Conservation (phyloP, 2,797 vertebrate species). For the Notamacropus eugenii region DNA sequence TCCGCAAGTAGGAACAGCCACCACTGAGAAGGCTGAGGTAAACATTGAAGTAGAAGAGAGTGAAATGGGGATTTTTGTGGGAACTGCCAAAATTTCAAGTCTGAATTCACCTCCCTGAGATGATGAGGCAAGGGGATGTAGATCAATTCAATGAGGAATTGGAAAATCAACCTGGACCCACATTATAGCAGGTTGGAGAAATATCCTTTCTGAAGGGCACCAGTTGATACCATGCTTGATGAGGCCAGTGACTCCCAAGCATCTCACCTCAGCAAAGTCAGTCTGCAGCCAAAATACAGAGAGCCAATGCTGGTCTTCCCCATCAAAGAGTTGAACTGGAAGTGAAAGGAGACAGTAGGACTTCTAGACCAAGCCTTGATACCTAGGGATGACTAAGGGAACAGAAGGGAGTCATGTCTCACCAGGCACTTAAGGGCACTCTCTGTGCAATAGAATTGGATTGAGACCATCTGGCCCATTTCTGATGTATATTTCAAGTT, state of each 20-base stretch:
- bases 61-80: background rate
- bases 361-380: background rate
- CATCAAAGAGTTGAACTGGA: conserved; percentile 76
- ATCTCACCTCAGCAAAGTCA: conserved; percentile 74
- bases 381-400: accelerated
- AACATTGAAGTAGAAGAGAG: background rate
- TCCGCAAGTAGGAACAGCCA: background rate
- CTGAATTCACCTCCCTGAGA: background rate
- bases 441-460: conserved; percentile 76
- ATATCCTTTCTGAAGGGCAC: background rate
- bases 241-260: background rate
- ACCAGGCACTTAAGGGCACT: conserved; percentile 79
- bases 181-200: background rate
- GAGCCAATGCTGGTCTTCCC: conserved; percentile 75
- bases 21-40: background rate
- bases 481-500: too few relatives aligned
- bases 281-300: conserved; percentile 33
- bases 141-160: background rate
- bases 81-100: background rate
- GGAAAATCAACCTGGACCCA: background rate
- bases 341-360: background rate
- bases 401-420: conserved; percentile 41
- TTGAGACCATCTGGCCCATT: too few relatives aligned
- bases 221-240: background rate
- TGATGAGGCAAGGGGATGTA: background rate